Evolutionary conservation across 2,113 vertebrate genomes (phyloP).

Genomic region (Myrmecophaga tridactyla): DNA sequence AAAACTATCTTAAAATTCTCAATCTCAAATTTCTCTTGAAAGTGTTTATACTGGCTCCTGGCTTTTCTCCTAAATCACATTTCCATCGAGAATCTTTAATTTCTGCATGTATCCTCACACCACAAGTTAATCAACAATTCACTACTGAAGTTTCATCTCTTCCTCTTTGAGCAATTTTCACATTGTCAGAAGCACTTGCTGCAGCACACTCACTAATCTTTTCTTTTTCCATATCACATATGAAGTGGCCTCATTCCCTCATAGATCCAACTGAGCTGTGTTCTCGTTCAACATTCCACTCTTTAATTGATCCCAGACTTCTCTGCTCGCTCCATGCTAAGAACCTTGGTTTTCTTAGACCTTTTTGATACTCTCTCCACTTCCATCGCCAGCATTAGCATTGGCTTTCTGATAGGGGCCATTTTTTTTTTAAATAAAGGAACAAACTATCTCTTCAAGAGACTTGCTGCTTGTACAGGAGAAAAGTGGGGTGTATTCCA

Average conservation of each 20-base stretch:
- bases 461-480: background rate
- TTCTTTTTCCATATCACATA: accelerated
- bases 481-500: background rate
- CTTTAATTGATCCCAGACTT: background rate
- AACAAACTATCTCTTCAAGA: background rate
- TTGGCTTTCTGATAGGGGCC: background rate
- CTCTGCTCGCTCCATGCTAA: accelerated
- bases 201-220: background rate
- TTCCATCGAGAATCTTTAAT: background rate
- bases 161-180: background rate
- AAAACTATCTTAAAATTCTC: background rate
- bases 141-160: background rate
- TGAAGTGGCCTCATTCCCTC: background rate
- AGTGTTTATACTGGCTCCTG: accelerated
- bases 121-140: background rate
- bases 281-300: background rate
- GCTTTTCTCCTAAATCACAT: background rate
- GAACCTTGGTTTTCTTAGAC: too few relatives aligned
- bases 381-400: background rate
- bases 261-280: accelerated
- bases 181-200: background rate
- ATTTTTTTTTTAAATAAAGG: background rate
- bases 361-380: background rate
- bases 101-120: accelerated
- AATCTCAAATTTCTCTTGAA: background rate